These are phyloP conservation scores for Thunnus thynnus DNA, from an alignment of 2,113 vertebrate genomes.

Conservation along the genomic window DNA sequence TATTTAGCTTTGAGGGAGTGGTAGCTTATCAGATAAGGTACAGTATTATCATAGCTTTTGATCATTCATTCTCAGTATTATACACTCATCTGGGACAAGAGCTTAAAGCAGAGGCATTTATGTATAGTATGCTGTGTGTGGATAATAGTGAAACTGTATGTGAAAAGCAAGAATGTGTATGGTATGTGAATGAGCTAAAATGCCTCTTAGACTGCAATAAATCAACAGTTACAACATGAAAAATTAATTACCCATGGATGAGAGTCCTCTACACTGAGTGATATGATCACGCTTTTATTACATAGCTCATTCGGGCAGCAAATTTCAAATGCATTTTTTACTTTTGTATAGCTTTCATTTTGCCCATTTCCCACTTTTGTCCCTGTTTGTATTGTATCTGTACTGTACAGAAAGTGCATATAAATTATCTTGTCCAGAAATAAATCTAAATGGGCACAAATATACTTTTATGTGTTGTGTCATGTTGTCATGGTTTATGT, in stretches of 20 bases:
- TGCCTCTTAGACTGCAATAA: conserved; percentile 38
- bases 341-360: conserved; percentile 69
- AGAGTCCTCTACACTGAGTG: conserved; percentile 59
- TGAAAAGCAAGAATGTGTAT: conserved; percentile 12
- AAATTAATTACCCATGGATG: conserved; percentile 11
- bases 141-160: neutral
- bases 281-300: conserved; percentile 61
- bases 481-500: conserved; percentile 4
- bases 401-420: conserved; percentile 73
- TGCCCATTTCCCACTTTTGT: conserved; percentile 64
- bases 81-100: conserved; percentile 47
- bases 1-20: conserved; percentile 69
- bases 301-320: conserved; percentile 44
- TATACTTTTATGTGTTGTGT: conserved; percentile 35
- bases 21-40: conserved; percentile 70
- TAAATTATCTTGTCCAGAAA: conserved; percentile 78
- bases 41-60: conserved; percentile 70
- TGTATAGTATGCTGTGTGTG: conserved; percentile 14
- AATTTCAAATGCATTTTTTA: conserved; percentile 61
- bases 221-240: conserved; percentile 22
- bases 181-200: conserved; percentile 34
- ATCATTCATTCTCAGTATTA: conserved; percentile 72
- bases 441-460: conserved; percentile 73
- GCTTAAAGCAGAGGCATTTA: conserved; percentile 25
- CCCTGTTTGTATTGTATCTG: conserved; percentile 75